phyloP scores from a whole-genome alignment of 2,797 vertebrate species.

The Alcedo atthis region DNA sequence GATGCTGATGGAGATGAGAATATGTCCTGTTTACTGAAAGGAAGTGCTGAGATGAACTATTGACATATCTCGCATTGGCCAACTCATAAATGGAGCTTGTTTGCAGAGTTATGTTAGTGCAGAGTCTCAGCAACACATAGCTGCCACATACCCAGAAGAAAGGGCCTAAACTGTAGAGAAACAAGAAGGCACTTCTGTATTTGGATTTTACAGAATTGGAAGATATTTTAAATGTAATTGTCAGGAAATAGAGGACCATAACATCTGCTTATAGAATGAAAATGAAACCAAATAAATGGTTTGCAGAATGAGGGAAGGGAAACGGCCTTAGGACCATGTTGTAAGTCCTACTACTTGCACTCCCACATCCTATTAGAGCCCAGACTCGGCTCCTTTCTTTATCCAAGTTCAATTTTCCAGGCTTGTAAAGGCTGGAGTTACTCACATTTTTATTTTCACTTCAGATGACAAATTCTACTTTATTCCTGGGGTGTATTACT shows the following conservation, averaged over 20 bases:
- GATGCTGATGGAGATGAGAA: neutral
- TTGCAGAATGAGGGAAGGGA: neutral
- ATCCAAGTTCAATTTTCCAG: neutral
- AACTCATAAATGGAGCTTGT: neutral
- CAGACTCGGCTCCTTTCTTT: neutral
- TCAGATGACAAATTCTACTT: neutral
- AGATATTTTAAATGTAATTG: neutral
- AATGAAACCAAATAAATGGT: neutral
- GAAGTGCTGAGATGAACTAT: neutral
- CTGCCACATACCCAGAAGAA: neutral
- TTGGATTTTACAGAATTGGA: neutral
- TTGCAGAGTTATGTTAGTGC: neutral
- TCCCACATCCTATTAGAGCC: neutral
- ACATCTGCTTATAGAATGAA: neutral
- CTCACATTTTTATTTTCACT: neutral
- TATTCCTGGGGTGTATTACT: neutral
- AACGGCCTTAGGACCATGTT: rapidly evolving
- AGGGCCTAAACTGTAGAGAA: neutral
- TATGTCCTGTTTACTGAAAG: neutral
- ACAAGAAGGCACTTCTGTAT: neutral
- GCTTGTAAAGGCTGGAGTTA: neutral
- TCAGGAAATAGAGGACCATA: neutral
- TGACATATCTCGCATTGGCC: neutral
- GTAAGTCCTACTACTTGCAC: neutral
- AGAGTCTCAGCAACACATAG: neutral